Percentiles rank a stretch among this genome's conserved stretches.
Evolutionary conservation across 2,888 invertebrate genomes (phyloP).

Genomic region (Limnephilus lunatus): DNA sequence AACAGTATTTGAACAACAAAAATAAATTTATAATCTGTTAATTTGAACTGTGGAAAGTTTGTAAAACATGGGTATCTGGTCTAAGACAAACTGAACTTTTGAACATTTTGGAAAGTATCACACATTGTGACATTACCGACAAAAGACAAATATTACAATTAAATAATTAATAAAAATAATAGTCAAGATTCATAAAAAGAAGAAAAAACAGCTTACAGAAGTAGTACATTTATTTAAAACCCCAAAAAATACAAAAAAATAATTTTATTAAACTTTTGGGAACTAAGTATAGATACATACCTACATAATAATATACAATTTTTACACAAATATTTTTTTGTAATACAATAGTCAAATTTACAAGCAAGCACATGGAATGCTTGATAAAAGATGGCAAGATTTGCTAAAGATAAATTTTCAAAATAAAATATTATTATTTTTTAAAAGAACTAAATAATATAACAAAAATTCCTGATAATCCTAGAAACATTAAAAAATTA

Average conservation of each 20-base stretch:
- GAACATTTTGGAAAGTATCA: too few relatives aligned
- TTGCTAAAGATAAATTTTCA: background rate
- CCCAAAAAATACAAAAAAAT: background rate
- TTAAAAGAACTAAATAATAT: background rate
- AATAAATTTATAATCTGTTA: too few relatives aligned
- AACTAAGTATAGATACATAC: background rate
- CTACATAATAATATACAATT: background rate
- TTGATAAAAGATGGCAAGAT: background rate
- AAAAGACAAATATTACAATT: background rate
- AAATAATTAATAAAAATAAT: too few relatives aligned
- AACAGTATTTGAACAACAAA: too few relatives aligned
- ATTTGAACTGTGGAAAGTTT: too few relatives aligned
- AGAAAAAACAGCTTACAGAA: background rate
- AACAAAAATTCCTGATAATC: background rate
- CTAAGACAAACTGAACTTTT: too few relatives aligned
- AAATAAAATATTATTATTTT: background rate
- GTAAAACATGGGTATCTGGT: too few relatives aligned
- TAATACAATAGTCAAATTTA: background rate
- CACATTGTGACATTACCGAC: too few relatives aligned
- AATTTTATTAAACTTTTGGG: background rate
- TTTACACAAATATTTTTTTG: background rate
- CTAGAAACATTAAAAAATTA: background rate
- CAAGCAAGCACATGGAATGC: background rate
- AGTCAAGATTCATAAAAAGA: background rate
- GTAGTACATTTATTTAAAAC: background rate